Conservation (phyloP, 2,888 invertebrate species). For the Hemistola chrysoprasaria region DNA sequence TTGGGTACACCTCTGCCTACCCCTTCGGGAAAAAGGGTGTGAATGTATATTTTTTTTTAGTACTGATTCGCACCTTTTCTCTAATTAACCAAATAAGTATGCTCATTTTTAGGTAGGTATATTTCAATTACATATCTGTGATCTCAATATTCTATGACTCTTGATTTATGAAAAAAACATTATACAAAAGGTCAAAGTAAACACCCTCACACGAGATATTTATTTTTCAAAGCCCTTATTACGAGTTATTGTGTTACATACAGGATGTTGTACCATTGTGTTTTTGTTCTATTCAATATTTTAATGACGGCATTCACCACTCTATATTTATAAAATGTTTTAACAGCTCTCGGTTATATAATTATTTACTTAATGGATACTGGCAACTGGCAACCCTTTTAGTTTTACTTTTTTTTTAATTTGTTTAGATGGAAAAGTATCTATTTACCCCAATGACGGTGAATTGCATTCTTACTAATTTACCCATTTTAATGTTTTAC, state of each 20-base stretch:
- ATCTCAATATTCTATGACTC: too few relatives aligned
- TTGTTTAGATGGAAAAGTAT: slow-evolving; percentile 1
- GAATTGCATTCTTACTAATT: too few relatives aligned
- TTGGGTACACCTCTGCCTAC: too few relatives aligned
- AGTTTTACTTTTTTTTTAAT: slow-evolving; percentile 10
- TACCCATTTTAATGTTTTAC: too few relatives aligned
- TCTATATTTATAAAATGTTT: slow-evolving; percentile 13
- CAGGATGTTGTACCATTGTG: slow-evolving; percentile 26
- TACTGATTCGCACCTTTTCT: too few relatives aligned
- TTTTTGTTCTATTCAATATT: slow-evolving; percentile 26
- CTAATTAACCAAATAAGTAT: too few relatives aligned
- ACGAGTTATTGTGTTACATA: slow-evolving; percentile 24
- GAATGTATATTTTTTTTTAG: too few relatives aligned
- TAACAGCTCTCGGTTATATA: slow-evolving; percentile 7
- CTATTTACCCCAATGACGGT: too few relatives aligned
- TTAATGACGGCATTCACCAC: slow-evolving; percentile 14
- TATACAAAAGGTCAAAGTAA: slow-evolving; percentile 2
- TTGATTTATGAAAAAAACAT: not conserved
- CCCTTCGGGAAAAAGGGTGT: too few relatives aligned
- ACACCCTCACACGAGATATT: slow-evolving; percentile 8
- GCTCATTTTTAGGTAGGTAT: too few relatives aligned
- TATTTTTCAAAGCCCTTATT: slow-evolving; percentile 14
- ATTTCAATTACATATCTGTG: too few relatives aligned
- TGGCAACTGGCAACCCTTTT: slow-evolving; percentile 15
- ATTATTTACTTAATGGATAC: slow-evolving; percentile 5